Conservation (phyloP, 2,888 invertebrate genomes). For the Heliconius hortense region DNA sequence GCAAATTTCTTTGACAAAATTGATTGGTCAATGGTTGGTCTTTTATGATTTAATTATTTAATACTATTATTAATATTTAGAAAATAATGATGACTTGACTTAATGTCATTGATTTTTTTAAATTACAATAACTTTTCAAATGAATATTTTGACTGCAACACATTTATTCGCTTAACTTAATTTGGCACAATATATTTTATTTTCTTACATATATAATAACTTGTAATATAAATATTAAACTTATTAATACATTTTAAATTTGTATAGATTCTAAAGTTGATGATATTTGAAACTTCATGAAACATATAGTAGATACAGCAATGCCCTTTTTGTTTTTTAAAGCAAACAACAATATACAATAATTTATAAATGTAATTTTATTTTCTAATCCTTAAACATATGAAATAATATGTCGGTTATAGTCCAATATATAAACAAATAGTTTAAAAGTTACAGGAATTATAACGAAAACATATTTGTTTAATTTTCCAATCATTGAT, state of each 20-base stretch:
- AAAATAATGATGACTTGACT: too few relatives aligned
- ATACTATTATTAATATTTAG: too few relatives aligned
- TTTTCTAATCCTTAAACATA: neutral
- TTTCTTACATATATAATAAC: neutral
- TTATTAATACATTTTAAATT: too few relatives aligned
- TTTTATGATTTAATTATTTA: too few relatives aligned
- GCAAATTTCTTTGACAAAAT: too few relatives aligned
- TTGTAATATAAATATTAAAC: neutral
- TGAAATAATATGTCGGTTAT: neutral
- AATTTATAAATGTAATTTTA: neutral
- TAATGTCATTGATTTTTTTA: too few relatives aligned
- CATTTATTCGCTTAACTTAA: constrained; percentile 4
- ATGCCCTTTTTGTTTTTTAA: neutral
- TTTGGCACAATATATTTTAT: constrained; percentile 14
- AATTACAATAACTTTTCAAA: neutral
- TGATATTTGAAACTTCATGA: too few relatives aligned
- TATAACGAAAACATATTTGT: neutral
- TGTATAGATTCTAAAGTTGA: too few relatives aligned
- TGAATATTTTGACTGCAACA: constrained; percentile 9
- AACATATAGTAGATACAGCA: too few relatives aligned
- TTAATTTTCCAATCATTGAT: neutral
- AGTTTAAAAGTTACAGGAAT: neutral
- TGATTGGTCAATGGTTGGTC: too few relatives aligned
- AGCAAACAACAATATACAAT: neutral
- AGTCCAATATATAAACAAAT: too few relatives aligned